Evolutionary conservation across 2,113 vertebrate genomes (phyloP).

Genomic region (Pelvicachromis taeniatus): DNA sequence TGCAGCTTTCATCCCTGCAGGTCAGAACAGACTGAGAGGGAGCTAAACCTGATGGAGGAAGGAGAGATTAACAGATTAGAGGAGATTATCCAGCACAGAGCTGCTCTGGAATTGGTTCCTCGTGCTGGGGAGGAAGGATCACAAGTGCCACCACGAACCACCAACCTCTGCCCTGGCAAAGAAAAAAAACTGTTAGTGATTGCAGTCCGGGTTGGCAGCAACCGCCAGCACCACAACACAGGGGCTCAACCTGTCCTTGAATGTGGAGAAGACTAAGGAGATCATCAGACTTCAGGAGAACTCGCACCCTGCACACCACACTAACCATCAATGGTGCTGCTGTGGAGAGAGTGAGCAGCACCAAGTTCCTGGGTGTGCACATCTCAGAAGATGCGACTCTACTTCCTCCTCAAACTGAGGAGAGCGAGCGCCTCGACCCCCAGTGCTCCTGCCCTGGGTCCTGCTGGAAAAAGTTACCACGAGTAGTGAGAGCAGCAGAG

Average conservation of each 20-base stretch:
- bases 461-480: neutral
- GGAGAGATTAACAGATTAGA: conserved; percentile 50
- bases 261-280: neutral
- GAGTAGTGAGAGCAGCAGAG: too few species aligned
- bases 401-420: neutral
- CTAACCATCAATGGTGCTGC: too few species aligned
- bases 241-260: neutral
- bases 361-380: too few species aligned
- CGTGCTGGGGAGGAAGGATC: neutral
- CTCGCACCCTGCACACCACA: too few species aligned
- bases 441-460: neutral
- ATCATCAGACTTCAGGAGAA: neutral
- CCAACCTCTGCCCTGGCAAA: neutral
- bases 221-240: neutral
- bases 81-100: conserved; percentile 24
- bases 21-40: neutral
- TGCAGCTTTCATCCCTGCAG: conserved; percentile 18
- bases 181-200: rapidly evolving
- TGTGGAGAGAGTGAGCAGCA: too few species aligned
- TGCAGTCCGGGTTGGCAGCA: neutral
- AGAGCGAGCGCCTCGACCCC: neutral
- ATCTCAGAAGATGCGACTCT: neutral
- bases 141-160: neutral
- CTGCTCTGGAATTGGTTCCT: conserved; percentile 1
- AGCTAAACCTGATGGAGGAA: neutral